Base-by-base conservation (phyloP, 2,113 vertebrate genomes). In the Tinamus guttatus region DNA sequence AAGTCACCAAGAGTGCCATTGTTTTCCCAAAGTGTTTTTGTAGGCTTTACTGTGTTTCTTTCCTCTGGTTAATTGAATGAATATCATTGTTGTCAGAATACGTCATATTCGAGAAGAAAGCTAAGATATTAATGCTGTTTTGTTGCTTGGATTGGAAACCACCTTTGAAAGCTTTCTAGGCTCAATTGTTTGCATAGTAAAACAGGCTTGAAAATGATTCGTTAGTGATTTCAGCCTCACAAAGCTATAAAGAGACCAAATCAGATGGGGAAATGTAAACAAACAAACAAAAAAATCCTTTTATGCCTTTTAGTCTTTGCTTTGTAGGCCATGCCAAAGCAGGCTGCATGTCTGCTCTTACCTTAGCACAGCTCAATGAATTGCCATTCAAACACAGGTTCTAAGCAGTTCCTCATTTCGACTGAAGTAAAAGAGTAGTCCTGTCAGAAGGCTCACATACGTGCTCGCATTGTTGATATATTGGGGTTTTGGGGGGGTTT, bases 1-100 rank as follows among this genome's bases (percentile, higher is more conserved):
- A 95, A 90, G 86, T 47, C 90, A 62, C 86, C 47, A 83, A 77
- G 52, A 95, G 65, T 94, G 93, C 83, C 86, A 62, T 94, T 97
- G 94, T 96, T 93, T 79, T 32, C 81, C 28, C 65, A 0, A 73
- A 84, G 90, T 79, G 86, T 52, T 94, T 94, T 40, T 78, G 69
- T 92, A 76, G 76, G 36, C 65, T 34, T 54, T 76, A 68, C 84
- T 76, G 84, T 79, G 63, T 80, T 88, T 18, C 4, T 32, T 90
- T 76, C 77, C 73, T 75, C 52, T n/a, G 58, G 18, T 62, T 30
- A 49, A 74, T 85, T 87, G 34, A 71, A 7, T 11, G 51, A 21
- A 22, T 92, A 52, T 68, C 45, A 20, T 80, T 79, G 52, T 60
- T 90, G 88, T 58, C 65, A n/a, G 73, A 60, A 24, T 68, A 38